Evolutionary conservation across 2,113 vertebrate species (phyloP).

Genomic region (Isurus oxyrinchus): DNA sequence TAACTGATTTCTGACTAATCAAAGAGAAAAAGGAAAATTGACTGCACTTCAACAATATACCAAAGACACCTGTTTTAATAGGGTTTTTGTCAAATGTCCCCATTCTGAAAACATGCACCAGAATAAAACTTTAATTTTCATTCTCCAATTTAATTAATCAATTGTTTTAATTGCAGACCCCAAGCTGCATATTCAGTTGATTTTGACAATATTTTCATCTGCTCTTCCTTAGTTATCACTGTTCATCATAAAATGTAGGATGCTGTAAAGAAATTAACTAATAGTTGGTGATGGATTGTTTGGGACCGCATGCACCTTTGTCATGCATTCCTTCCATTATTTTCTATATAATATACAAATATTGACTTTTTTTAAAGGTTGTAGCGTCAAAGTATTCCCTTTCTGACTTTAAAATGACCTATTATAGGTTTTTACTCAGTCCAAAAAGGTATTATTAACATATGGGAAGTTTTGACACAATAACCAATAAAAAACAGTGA

Average conservation of each 20-base stretch:
- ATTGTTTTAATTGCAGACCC: not conserved
- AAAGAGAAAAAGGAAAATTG: not conserved
- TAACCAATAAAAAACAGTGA: not conserved
- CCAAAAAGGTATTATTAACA: not conserved
- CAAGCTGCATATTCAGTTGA: not conserved
- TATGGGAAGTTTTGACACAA: not conserved
- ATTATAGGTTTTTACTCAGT: not conserved
- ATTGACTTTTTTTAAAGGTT: slow-evolving; percentile 16
- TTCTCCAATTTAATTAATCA: not conserved
- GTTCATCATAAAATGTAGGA: not conserved
- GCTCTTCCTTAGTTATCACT: not conserved
- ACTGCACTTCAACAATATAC: not conserved
- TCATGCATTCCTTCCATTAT: not conserved
- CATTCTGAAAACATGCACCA: not conserved
- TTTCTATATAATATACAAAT: slow-evolving; percentile 25
- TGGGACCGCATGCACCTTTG: not conserved
- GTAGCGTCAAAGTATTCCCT: not conserved
- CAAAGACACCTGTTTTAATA: not conserved
- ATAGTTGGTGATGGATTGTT: not conserved
- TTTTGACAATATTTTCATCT: not conserved
- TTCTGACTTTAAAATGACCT: not conserved
- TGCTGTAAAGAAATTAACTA: not conserved
- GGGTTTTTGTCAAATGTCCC: not conserved
- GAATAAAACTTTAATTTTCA: not conserved
- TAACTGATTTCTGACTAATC: not conserved